phyloP scores from a whole-genome alignment of 2,888 invertebrate genomes.

The Andrena trimmerana region DNA sequence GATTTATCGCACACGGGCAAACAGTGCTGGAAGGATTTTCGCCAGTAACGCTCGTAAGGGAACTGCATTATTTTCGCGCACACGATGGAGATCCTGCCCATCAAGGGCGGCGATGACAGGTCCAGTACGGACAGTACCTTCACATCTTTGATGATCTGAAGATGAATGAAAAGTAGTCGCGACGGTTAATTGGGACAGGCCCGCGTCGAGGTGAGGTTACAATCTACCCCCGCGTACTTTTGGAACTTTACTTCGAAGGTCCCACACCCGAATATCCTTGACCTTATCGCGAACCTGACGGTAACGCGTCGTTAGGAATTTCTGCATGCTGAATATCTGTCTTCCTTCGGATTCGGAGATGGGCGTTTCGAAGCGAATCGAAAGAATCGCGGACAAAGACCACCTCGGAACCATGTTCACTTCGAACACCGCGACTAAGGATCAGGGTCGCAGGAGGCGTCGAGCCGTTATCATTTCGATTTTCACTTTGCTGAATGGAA shows the following conservation, averaged over 20 bases:
- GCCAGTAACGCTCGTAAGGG: slow-evolving; percentile 37
- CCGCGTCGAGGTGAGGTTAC: too few species aligned
- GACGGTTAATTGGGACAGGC: not conserved
- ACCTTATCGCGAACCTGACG: slow-evolving; percentile 62
- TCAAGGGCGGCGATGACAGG: not conserved
- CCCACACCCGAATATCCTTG: slow-evolving; percentile 49
- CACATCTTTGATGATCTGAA: slow-evolving; percentile 36
- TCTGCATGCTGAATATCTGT: slow-evolving; percentile 54
- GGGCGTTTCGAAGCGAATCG: slow-evolving; percentile 28
- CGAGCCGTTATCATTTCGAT: not conserved
- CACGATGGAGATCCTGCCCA: slow-evolving; percentile 5
- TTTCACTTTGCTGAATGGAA: not conserved
- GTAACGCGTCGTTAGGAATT: slow-evolving; percentile 57
- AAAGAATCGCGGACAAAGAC: slow-evolving; percentile 28
- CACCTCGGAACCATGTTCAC: not conserved
- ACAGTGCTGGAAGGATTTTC: slow-evolving; percentile 40
- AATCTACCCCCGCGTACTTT: slow-evolving; percentile 45
- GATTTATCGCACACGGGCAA: slow-evolving; percentile 50
- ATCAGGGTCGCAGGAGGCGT: slow-evolving; percentile 10
- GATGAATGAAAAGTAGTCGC: not conserved
- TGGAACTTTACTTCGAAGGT: slow-evolving; percentile 51
- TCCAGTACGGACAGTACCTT: slow-evolving; percentile 24
- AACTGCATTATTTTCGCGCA: slow-evolving; percentile 25
- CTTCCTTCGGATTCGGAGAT: slow-evolving; percentile 15
- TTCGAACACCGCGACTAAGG: not conserved